Conservation (phyloP, 2,888 invertebrate genomes). For the Agonopterix alstromeriana region DNA sequence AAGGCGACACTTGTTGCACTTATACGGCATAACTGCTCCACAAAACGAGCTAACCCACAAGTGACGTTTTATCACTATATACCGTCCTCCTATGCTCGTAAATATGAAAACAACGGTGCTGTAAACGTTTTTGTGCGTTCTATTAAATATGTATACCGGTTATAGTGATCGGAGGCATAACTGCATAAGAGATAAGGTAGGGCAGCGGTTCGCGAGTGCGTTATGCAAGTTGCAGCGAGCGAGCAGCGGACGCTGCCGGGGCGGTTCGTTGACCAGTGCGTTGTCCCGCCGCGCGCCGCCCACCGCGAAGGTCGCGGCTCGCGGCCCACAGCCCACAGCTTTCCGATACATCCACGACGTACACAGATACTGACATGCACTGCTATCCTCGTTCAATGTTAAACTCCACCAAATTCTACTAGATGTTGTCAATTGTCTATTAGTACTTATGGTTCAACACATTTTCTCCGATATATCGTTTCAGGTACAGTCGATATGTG, state of each 20-base stretch:
- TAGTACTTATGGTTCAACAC: slow-evolving; percentile 35
- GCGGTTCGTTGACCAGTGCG: slow-evolving; percentile 76
- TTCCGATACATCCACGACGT: slow-evolving; percentile 8
- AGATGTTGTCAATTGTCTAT: neutral
- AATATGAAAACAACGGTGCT: slow-evolving; percentile 21
- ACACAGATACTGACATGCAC: neutral
- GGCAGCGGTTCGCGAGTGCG: slow-evolving; percentile 41
- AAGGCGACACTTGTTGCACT: slow-evolving; percentile 76
- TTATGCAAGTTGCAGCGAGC: slow-evolving; percentile 59
- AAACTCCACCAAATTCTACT: slow-evolving; percentile 5
- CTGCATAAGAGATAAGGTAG: slow-evolving; percentile 50
- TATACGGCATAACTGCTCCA: slow-evolving; percentile 71
- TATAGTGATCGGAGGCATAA: slow-evolving; percentile 31
- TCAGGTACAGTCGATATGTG: slow-evolving; percentile 73
- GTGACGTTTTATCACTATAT: slow-evolving; percentile 47
- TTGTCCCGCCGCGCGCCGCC: slow-evolving; percentile 58
- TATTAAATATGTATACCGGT: slow-evolving; percentile 20
- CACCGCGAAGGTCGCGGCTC: slow-evolving; percentile 72
- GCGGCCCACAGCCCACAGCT: slow-evolving; percentile 27
- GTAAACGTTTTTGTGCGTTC: slow-evolving; percentile 14
- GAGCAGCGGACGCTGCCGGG: slow-evolving; percentile 39
- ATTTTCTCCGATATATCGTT: slow-evolving; percentile 27
- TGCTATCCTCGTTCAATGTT: neutral
- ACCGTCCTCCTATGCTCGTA: slow-evolving; percentile 26
- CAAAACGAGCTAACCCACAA: slow-evolving; percentile 44